These are phyloP conservation scores for Conistra vaccinii DNA, from an alignment of 2,888 invertebrate genomes.

Conservation along the genomic window DNA sequence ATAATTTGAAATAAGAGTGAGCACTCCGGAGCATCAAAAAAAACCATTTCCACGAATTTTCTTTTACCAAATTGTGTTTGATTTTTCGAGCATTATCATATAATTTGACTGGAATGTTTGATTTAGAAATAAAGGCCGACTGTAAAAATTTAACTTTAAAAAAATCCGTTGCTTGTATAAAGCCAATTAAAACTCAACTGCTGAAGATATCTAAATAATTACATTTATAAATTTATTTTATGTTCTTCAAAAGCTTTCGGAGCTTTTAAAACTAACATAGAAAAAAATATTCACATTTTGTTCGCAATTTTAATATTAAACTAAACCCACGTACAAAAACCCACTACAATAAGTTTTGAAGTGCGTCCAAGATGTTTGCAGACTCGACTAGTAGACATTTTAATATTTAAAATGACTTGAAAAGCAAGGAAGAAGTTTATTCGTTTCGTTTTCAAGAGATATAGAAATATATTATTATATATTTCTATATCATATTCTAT, in stretches of 20 bases:
- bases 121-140: neutral
- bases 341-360: constrained; percentile 30
- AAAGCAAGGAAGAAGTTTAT: neutral
- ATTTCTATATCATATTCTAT: too few species aligned
- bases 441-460: neutral
- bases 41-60: neutral
- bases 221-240: neutral
- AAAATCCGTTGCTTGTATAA: neutral
- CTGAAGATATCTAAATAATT: neutral
- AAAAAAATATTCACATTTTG: neutral
- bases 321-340: neutral
- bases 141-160: neutral
- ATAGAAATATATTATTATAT: neutral
- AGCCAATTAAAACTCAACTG: too few species aligned
- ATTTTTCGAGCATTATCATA: neutral
- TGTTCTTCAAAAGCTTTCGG: neutral
- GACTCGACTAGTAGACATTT: constrained; percentile 18
- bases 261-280: neutral
- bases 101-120: neutral
- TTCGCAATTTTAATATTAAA: constrained; percentile 35
- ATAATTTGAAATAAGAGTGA: neutral
- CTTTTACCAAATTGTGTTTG: neutral
- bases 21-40: neutral
- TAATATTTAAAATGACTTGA: neutral
- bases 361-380: constrained; percentile 3